Evolutionary conservation across 2,113 vertebrate genomes (phyloP).

Genomic region (Dinomys branickii): DNA sequence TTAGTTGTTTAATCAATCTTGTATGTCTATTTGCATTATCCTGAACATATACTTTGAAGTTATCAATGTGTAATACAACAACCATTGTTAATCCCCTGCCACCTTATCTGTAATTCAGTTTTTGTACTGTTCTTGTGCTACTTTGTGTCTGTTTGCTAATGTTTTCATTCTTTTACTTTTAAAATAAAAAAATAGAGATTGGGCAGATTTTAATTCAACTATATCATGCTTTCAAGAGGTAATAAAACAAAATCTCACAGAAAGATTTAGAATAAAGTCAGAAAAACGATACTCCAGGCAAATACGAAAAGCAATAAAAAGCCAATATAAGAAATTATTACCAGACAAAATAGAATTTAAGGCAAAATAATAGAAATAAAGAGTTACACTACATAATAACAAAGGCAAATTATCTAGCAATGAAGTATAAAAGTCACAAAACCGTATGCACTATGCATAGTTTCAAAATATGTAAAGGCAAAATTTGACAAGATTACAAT

Average conservation of each 20-base stretch:
- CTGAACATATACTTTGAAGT: too few species aligned
- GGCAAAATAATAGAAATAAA: slow-evolving; percentile 64
- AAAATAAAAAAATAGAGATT: slow-evolving; percentile 19
- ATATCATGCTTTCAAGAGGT: neutral
- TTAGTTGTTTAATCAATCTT: too few species aligned
- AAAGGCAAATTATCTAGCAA: slow-evolving; percentile 51
- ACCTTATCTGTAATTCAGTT: too few species aligned
- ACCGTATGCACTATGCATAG: neutral
- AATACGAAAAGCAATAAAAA: slow-evolving; percentile 65
- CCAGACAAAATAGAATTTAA: slow-evolving; percentile 57
- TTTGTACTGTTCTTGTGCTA: too few species aligned
- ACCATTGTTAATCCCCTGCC: too few species aligned
- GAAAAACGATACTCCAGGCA: slow-evolving; percentile 23
- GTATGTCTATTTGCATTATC: too few species aligned
- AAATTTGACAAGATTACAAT: neutral
- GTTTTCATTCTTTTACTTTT: too few species aligned
- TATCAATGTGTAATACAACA: too few species aligned
- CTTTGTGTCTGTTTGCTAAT: too few species aligned
- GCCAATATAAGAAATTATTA: slow-evolving; percentile 56
- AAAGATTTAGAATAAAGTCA: slow-evolving; percentile 54
- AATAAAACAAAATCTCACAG: slow-evolving; percentile 27
- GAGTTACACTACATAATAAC: neutral
- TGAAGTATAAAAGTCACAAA: slow-evolving; percentile 45
- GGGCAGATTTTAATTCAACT: slow-evolving; percentile 43
- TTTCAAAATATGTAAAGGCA: slow-evolving; percentile 14